Evolutionary conservation across 2,888 invertebrate genomes (phyloP), one percentile per base, ranked within the genome.

Genomic region (Spilosoma lubricipeda): DNA sequence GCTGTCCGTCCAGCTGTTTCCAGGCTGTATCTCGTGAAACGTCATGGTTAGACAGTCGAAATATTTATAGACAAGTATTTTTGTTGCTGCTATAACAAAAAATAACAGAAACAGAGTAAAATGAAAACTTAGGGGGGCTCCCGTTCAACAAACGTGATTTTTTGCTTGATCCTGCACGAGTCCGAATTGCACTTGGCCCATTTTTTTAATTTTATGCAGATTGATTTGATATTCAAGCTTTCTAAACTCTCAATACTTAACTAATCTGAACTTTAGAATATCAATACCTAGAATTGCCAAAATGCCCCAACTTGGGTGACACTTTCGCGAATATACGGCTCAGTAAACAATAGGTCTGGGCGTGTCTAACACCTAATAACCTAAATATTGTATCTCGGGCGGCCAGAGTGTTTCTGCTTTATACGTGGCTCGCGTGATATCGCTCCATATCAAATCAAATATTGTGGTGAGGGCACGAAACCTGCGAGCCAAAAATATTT

Each of bases 391-490:
- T 67, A 82, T 82, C 88, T 83, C 81, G 73, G 59, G 77, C 80
- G 81, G 76, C 73, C 75, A 69, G 42, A 45, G 13, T 73, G 73
- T 66, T 73, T 27, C 39, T 69, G 81, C 78, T 80, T 86, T 88
- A 90, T 89, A 85, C 81, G 82, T 64, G 66, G 81, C 76, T 91
- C 80, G 90, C 91, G 90, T 91, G 91, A 67, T 72, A 75, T 73
- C 3, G 5, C 27, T 64, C 80, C 88, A 85, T 91, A 85, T 82
- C 84, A 83, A 81, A 85, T 85, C 85, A 84, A 89, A 88, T 85
- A 87, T 85, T 82, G 76, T 74, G 72, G 72, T 77, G 63, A 71
- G 87, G 90, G 90, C 83, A 86, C 73, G 73, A 83, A 84, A 86
- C 71, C 15, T 30, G 72, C 84, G 82, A 81, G 71, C 73, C 7